A percentile compares a stretch with the other conserved stretches of the same genome.
phyloP scores from a whole-genome alignment of 1,140 invertebrate species.

The Xylocopa sonorina region DNA sequence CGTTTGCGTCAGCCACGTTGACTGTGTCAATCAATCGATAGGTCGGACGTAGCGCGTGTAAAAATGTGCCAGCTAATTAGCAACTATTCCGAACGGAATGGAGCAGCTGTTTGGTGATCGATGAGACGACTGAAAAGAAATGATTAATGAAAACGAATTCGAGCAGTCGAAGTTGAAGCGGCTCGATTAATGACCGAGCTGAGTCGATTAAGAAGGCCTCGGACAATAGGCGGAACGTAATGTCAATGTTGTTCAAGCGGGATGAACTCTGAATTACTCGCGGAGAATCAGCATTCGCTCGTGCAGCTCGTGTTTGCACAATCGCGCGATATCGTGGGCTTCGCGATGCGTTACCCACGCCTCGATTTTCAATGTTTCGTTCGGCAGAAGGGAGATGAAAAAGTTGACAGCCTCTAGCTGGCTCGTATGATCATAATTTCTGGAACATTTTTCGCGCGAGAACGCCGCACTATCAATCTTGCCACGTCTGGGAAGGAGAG shows the following conservation, averaged over 20 bases:
- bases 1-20: too few relatives aligned
- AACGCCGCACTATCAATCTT: conserved; percentile 46
- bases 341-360: neutral
- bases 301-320: conserved; percentile 18
- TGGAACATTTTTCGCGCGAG: neutral
- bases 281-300: neutral
- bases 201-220: conserved; percentile 45
- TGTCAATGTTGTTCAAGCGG: conserved; percentile 20
- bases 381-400: neutral
- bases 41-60: too few relatives aligned
- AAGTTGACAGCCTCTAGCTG: neutral
- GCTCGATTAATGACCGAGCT: conserved; percentile 35
- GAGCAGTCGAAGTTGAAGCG: too few relatives aligned
- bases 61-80: too few relatives aligned
- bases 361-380: neutral
- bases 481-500: conserved; percentile 1
- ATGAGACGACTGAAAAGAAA: neutral
- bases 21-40: too few relatives aligned
- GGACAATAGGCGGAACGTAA: neutral
- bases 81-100: neutral
- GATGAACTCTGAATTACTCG: conserved; percentile 34
- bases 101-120: neutral
- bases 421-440: conserved; percentile 30
- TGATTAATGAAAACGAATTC: conserved; percentile 20
- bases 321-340: neutral